phyloP scores from a whole-genome alignment of 2,888 invertebrate species.

The Shargacucullia verbasci region DNA sequence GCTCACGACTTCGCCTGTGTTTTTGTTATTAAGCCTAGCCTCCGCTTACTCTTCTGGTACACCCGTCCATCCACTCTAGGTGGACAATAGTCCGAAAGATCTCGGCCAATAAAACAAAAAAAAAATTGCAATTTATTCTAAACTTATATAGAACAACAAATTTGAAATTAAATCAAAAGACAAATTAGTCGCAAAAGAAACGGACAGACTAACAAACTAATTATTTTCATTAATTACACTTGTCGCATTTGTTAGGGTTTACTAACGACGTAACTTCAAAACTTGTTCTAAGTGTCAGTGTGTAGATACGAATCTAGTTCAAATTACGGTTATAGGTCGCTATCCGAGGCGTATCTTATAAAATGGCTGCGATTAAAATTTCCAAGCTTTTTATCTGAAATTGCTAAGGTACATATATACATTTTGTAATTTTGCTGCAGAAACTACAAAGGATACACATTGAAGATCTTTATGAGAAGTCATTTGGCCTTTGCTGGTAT shows the following conservation, averaged over 20 bases:
- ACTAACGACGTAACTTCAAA: conserved; percentile 15
- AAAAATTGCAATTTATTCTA: too few relatives aligned
- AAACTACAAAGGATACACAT: neutral
- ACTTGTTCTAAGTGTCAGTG: conserved; percentile 42
- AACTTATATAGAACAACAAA: too few relatives aligned
- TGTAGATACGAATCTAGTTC: conserved; percentile 45
- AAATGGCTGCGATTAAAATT: conserved; percentile 29
- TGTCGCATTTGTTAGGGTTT: conserved; percentile 19
- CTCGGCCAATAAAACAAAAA: too few relatives aligned
- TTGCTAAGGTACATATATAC: neutral
- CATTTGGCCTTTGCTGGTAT: neutral
- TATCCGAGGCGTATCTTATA: conserved; percentile 14
- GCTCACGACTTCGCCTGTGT: too few relatives aligned
- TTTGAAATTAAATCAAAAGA: too few relatives aligned
- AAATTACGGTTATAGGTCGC: conserved; percentile 37
- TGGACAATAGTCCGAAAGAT: too few relatives aligned
- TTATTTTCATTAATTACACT: conserved; percentile 25
- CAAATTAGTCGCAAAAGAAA: too few relatives aligned
- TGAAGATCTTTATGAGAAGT: neutral
- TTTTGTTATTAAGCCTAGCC: too few relatives aligned
- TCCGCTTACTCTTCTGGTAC: too few relatives aligned
- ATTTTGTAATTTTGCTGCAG: neutral
- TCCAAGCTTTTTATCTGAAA: conserved; percentile 12
- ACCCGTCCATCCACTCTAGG: too few relatives aligned
- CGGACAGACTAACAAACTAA: conserved; percentile 33